Evolutionary conservation across 2,888 invertebrate species (phyloP).

Genomic region (Hirtodrosophila histrioides): DNA sequence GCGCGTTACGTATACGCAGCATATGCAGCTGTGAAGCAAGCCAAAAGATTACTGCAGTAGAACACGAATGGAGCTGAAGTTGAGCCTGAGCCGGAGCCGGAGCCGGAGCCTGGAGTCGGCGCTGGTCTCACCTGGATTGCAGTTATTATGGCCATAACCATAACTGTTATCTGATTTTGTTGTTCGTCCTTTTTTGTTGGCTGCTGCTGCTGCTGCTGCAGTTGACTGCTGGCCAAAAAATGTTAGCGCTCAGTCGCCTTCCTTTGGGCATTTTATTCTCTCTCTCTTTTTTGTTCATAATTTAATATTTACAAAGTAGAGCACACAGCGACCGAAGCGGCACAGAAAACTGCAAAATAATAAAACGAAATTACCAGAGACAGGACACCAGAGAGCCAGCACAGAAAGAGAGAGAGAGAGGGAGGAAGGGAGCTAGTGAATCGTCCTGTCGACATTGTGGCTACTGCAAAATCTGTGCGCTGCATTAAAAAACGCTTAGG

Average conservation of each 20-base stretch:
- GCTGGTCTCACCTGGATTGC: constrained; percentile 56
- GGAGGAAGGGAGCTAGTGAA: neutral
- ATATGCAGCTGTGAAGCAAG: constrained; percentile 59
- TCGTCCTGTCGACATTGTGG: constrained; percentile 7
- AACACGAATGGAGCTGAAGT: constrained; percentile 14
- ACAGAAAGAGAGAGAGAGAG: neutral
- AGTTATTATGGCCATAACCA: constrained; percentile 77
- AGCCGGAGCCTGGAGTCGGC: neutral
- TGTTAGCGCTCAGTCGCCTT: constrained; percentile 1
- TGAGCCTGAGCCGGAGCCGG: too few species aligned
- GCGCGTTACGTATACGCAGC: constrained; percentile 61
- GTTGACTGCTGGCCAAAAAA: constrained; percentile 33
- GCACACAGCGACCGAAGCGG: constrained; percentile 41
- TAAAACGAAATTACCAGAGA: constrained; percentile 77
- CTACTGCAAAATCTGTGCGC: constrained; percentile 64
- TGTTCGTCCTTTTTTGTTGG: neutral
- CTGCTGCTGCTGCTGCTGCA: constrained; percentile 24
- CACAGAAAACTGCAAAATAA: constrained; percentile 77
- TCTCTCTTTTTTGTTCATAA: constrained; percentile 50
- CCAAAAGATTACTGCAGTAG: constrained; percentile 36
- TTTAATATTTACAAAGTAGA: constrained; percentile 80
- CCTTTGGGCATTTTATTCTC: constrained; percentile 49
- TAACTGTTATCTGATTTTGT: constrained; percentile 73
- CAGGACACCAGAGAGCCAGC: constrained; percentile 33
- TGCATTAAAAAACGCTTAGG: constrained; percentile 80